A percentile compares a stretch with the other conserved stretches of the same genome.
Conservation (phyloP, 2,888 invertebrate species). For the Cataglyphis cursor region DNA sequence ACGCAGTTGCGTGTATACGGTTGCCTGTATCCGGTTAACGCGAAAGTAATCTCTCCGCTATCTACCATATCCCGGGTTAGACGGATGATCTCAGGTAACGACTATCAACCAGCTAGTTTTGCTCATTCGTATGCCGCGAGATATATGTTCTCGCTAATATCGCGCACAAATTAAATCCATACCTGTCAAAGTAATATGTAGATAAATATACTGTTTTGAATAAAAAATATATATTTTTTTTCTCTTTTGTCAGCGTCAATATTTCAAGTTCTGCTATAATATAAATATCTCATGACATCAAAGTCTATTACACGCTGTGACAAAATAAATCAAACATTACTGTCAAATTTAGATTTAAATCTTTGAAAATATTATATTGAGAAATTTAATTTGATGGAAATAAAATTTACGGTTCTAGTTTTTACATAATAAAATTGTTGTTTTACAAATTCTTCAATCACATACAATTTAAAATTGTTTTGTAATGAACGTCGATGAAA, state of each 20-base stretch:
- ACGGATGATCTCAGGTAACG: slow-evolving; percentile 60
- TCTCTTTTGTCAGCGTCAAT: not conserved
- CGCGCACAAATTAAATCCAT: slow-evolving; percentile 46
- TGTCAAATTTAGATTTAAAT: not conserved
- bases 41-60: slow-evolving; percentile 61
- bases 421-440: not conserved
- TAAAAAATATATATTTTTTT: no score
- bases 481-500: not conserved
- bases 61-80: slow-evolving; percentile 55
- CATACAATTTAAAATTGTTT: not conserved
- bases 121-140: slow-evolving; percentile 14
- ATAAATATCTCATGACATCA: not conserved
- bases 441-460: not conserved
- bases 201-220: slow-evolving; percentile 3
- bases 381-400: not conserved
- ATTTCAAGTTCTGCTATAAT: not conserved
- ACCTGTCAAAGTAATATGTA: slow-evolving; percentile 37
- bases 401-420: not conserved
- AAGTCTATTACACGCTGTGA: not conserved
- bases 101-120: slow-evolving; percentile 32
- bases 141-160: slow-evolving; percentile 49
- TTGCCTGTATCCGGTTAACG: slow-evolving; percentile 57
- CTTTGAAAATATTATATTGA: not conserved
- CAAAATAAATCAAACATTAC: slow-evolving; percentile 6
- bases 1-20: slow-evolving; percentile 1